These are phyloP conservation scores for Agrilus cyanescens DNA, from an alignment of 2,888 invertebrate genomes.

Conservation along the genomic window DNA sequence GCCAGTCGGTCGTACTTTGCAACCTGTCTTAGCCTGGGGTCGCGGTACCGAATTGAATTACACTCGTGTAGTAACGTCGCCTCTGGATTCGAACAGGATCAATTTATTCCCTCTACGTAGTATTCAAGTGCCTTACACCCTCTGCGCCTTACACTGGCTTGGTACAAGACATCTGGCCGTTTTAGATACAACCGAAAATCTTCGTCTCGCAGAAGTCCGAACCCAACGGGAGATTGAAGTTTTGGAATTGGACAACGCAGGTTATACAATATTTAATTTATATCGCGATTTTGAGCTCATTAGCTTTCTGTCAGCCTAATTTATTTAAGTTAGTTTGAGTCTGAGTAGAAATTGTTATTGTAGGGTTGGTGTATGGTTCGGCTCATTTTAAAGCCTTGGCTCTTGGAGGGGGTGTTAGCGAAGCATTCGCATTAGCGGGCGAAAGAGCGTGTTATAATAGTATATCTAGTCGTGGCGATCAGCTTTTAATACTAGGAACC, in stretches of 20 bases:
- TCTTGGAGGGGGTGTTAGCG: slow-evolving; percentile 87
- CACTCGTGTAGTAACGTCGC: slow-evolving; percentile 55
- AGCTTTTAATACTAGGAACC: slow-evolving; percentile 58
- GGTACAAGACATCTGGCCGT: slow-evolving; percentile 73
- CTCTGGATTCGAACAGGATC: slow-evolving; percentile 41
- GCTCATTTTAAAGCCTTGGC: slow-evolving; percentile 85
- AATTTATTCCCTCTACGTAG: slow-evolving; percentile 53
- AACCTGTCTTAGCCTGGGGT: slow-evolving; percentile 81
- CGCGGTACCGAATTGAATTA: slow-evolving; percentile 75
- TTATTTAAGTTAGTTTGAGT: too few species aligned
- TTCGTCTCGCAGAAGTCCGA: slow-evolving; percentile 82
- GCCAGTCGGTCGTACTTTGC: slow-evolving; percentile 60
- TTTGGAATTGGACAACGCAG: slow-evolving; percentile 67
- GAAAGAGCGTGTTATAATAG: slow-evolving; percentile 68
- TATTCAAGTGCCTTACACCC: slow-evolving; percentile 58
- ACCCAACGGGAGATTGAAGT: slow-evolving; percentile 76
- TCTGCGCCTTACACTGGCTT: slow-evolving; percentile 68
- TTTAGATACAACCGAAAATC: slow-evolving; percentile 73
- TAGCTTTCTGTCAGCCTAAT: too few species aligned
- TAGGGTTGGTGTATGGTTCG: slow-evolving; percentile 74
- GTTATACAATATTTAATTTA: slow-evolving; percentile 24
- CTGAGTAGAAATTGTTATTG: slow-evolving; percentile 59
- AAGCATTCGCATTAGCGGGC: slow-evolving; percentile 62
- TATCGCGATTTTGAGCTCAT: too few species aligned
- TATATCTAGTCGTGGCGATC: slow-evolving; percentile 53